These are phyloP conservation scores for human (Homo sapiens) DNA, from an alignment of 2,113 vertebrate genomes.

Conservation along the genomic window DNA sequence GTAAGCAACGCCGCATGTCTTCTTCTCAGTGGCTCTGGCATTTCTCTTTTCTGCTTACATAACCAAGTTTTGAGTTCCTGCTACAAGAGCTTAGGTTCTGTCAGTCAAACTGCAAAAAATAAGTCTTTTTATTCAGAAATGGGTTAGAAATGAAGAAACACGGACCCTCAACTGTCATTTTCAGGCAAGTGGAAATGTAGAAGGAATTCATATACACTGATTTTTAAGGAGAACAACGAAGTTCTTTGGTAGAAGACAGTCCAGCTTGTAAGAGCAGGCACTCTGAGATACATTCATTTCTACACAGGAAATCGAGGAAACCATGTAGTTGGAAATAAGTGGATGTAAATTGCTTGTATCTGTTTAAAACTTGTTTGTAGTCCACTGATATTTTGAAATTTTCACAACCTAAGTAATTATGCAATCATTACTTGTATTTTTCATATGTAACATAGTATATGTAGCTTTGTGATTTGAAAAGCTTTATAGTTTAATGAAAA, in stretches of 20 bases:
- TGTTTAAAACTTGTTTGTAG: background rate
- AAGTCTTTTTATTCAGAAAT: constrained; percentile 38
- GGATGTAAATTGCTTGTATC: background rate
- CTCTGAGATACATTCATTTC: background rate
- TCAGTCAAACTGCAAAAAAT: constrained; percentile 32
- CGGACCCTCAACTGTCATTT: background rate
- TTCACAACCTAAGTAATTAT: background rate
- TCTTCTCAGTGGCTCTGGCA: constrained; percentile 92
- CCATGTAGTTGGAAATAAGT: background rate
- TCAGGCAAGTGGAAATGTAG: background rate
- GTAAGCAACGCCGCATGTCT: constrained; percentile 99
- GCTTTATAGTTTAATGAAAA: constrained; percentile 19
- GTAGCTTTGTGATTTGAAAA: constrained; percentile 36
- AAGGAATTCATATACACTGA: background rate
- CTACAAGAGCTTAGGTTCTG: constrained; percentile 85
- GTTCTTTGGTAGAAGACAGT: background rate
- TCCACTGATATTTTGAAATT: background rate
- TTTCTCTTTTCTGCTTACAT: constrained; percentile 93
- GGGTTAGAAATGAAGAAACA: constrained; percentile 15
- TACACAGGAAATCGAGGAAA: background rate
- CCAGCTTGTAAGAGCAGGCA: background rate
- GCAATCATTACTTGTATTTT: background rate
- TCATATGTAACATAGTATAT: background rate
- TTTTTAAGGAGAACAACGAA: background rate
- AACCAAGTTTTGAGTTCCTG: constrained; percentile 96